Conservation (phyloP, 2,113 vertebrate species). For the Anser cygnoides region DNA sequence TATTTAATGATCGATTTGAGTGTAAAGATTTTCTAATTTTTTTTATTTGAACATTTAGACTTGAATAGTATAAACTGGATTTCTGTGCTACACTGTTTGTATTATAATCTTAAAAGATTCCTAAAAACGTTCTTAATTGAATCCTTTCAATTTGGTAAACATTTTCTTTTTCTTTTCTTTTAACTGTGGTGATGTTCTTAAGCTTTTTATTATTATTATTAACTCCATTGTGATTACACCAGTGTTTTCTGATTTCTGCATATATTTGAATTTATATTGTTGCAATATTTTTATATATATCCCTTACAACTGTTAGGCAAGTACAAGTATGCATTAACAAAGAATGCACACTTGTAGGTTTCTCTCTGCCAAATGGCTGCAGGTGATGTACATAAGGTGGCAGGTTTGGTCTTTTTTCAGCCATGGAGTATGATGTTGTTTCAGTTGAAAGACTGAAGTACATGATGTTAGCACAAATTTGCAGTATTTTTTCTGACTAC, state of each 20-base stretch:
- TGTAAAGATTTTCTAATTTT: background rate
- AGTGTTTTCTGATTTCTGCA: background rate
- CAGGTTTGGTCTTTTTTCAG: background rate
- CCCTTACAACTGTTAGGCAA: background rate
- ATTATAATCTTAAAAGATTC: background rate
- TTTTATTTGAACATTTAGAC: background rate
- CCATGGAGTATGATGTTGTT: background rate
- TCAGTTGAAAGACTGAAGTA: background rate
- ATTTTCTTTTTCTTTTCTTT: background rate
- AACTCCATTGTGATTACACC: background rate
- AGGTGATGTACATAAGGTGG: background rate
- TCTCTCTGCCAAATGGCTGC: background rate
- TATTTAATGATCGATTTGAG: background rate
- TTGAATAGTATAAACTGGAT: background rate
- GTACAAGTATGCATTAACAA: background rate
- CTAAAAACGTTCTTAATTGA: background rate
- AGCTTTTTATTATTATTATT: background rate
- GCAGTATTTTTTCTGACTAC: background rate
- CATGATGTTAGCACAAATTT: background rate
- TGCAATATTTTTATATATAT: background rate
- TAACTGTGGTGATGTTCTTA: background rate
- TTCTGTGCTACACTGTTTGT: background rate
- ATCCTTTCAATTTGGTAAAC: background rate
- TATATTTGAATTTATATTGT: background rate
- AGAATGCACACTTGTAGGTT: background rate